Base-by-base conservation (phyloP, 2,797 vertebrate species). In the Gallirallus australis region DNA sequence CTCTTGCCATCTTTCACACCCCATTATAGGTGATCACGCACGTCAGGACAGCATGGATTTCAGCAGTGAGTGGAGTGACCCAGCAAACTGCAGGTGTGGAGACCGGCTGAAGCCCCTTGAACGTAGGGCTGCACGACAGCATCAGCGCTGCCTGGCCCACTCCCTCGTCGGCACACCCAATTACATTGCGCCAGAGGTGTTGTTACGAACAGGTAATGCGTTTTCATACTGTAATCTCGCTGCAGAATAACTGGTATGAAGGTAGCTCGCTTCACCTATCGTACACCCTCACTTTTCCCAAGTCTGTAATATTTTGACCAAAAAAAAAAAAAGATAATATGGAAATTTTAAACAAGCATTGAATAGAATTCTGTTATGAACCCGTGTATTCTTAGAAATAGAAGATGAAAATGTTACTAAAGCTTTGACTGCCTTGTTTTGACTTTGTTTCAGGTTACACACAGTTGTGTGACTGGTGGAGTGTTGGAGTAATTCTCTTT, bases 11-110 rank as follows among this genome's bases (percentile, higher is more conserved):
- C 40, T 33, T 76, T 68, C 37, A 82, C 35, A 12, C 94, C 57
- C 53, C 11, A 12, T 31, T 86, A 3, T 82, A 99, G 99, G 99
- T 69, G 99, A 99, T 91, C 99, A 99, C 4, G 98, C 98, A 64
- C 98, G 99, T 48, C 99, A 99, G 97, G 99, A 99, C 97, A 99
- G 99, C 81, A 99, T 99, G 99, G 99, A 99, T 98, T 99, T 99
- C 97, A 99, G 99, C 97, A 99, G 97, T 28, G 99, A 99, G n/a
- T 99, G 99, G 99, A 99, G 99, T 19, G 99, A 99, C 86, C 97
- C 99, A 1, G 97, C 98, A 2, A 99, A 98, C 82, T 99, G 99
- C 90, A 98, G 98, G 69, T 99, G 99, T n/a, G 98, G 98, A 3
- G 99, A 99, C 64, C 98, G 99, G 17, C 97, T 99, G 69, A 99